Evolutionary conservation across 2,888 invertebrate species (phyloP), one percentile per base, ranked within the genome.

Genomic region (Scaptomyza cyrtandrae): DNA sequence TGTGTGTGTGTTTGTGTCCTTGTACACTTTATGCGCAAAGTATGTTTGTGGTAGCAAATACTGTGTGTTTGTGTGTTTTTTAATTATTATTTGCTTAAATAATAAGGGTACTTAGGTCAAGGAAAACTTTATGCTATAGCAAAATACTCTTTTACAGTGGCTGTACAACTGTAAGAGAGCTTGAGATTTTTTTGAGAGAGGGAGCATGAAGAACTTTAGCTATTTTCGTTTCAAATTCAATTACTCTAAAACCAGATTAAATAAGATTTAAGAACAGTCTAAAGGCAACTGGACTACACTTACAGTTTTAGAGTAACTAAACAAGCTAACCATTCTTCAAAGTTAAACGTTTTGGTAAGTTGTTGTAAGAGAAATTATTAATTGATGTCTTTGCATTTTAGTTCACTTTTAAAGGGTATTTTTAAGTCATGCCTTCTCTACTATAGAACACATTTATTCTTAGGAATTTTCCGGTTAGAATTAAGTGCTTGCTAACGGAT

Each of bases 401-500:
- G 35, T 37, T 37, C 10, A n/a, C 35, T 7, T 39, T 39, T 39
- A 14, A 6, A 52, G 39, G 27, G 11, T 27, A 16, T 27, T 5
- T 27, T 9, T 5, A 14, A 16, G 52, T 27, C 3, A 27, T 39
- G 9, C 24, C 5, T 6, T 27, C 14, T 14, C 7, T 14, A 13
- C 39, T 1, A 37, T n/a, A 1, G 2, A 2, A 9, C 27, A 52
- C 7, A 13, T 24, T 27, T 52, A 14, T 14, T 48, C 35, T 33
- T 33, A 14, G 43, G 24, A 31, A 29, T 31, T 31, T 61, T 71
- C 56, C 13, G 14, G 45, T 39, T 50, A 37, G 55, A 62, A 49
- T 50, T 76, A 71, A 62, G 58, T 72, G 62, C 67, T 72, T 67
- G 63, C 50, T 60, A 71, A 63, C 49, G 56, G 53, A 37, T 53